These are phyloP conservation scores for Drosophila arizonae DNA, from an alignment of 1,140 invertebrate species.

Conservation along the genomic window DNA sequence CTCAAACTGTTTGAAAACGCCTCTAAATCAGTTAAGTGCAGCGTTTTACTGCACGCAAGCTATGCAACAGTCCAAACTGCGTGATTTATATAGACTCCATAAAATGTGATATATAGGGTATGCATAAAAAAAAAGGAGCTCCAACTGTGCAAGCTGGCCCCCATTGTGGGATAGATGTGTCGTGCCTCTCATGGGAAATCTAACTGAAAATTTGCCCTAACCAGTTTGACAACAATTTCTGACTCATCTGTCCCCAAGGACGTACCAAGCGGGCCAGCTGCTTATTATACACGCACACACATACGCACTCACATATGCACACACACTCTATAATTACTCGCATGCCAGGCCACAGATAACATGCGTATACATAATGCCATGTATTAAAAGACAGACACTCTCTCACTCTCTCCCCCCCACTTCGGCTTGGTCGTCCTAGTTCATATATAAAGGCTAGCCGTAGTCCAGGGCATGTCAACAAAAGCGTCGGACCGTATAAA, in stretches of 20 bases:
- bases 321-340: conserved; percentile 57
- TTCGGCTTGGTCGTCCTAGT: not conserved
- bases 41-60: no score
- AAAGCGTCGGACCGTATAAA: conserved; percentile 27
- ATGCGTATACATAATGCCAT: conserved; percentile 67
- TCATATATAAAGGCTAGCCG: conserved; percentile 27
- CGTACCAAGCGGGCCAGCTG: conserved; percentile 46
- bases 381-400: conserved; percentile 32
- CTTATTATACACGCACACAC: conserved; percentile 55
- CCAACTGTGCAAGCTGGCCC: conserved; percentile 1
- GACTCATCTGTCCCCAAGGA: conserved; percentile 63
- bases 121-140: not conserved
- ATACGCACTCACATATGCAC: not conserved
- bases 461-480: conserved; percentile 55
- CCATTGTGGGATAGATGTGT: not conserved
- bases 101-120: not conserved
- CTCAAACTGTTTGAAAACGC: no score
- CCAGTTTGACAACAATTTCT: conserved; percentile 34
- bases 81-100: not conserved
- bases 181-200: conserved; percentile 56
- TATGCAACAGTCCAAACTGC: no score
- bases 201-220: conserved; percentile 57
- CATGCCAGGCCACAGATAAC: conserved; percentile 44
- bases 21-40: no score
- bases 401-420: not conserved